A percentile compares a stretch with the other conserved stretches of the same genome.
Conservation (phyloP, 2,797 vertebrate species). For the Margarornis squamiger region DNA sequence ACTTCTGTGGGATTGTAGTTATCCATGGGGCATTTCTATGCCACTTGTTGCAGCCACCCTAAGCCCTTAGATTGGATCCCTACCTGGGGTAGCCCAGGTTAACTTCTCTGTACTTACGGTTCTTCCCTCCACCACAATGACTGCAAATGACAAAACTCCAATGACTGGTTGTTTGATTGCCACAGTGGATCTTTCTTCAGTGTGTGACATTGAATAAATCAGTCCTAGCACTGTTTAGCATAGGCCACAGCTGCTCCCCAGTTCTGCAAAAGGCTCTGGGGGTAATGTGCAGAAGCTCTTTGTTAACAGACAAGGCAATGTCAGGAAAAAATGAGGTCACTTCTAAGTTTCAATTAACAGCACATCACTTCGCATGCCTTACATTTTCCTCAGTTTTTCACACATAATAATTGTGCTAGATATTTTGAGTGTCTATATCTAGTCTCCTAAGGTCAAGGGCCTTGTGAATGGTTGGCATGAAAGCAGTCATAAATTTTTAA, state of each 20-base stretch:
- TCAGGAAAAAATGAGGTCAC: neutral
- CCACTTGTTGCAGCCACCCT: neutral
- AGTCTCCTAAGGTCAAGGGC: neutral
- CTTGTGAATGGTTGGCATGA: neutral
- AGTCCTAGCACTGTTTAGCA: neutral
- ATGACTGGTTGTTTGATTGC: neutral
- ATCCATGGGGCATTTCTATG: neutral
- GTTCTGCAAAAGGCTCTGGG: neutral
- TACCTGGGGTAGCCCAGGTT: neutral
- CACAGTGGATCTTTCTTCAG: neutral
- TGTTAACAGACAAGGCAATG: neutral
- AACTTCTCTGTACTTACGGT: neutral
- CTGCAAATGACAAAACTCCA: neutral
- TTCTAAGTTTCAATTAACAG: neutral
- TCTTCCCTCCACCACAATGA: neutral
- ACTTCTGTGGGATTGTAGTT: neutral
- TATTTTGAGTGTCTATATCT: neutral
- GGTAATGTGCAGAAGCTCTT: constrained; percentile 6
- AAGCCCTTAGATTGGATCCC: fast-evolving
- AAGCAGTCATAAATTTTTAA: neutral
- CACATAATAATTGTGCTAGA: neutral
- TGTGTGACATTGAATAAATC: constrained; percentile 5
- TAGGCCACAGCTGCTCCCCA: neutral
- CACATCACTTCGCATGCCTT: neutral
- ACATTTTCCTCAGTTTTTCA: neutral